Evolutionary conservation across 1,140 invertebrate species (phyloP).

Genomic region (Achroia grisella): DNA sequence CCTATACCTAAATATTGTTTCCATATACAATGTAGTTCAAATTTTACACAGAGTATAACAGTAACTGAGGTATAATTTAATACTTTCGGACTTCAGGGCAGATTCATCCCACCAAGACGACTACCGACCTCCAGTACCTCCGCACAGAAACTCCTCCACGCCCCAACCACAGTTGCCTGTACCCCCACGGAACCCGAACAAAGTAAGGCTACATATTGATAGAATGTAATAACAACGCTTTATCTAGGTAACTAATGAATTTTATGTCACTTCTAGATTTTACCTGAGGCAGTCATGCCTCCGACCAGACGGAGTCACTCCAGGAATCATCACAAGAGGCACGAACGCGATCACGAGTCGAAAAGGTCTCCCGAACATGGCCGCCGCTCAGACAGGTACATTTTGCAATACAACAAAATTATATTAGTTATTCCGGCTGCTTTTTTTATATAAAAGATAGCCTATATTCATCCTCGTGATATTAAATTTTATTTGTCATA

Average conservation of each 20-base stretch:
- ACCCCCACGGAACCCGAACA: slow-evolving; percentile 49
- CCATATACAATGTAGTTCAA: neutral
- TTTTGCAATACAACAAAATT: too few species aligned
- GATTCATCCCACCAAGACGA: slow-evolving; percentile 71
- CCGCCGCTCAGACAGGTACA: slow-evolving; percentile 50
- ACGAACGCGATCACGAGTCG: slow-evolving; percentile 48
- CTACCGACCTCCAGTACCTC: slow-evolving; percentile 89
- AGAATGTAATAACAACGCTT: too few species aligned
- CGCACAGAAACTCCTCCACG: slow-evolving; percentile 83
- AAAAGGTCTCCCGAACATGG: slow-evolving; percentile 54
- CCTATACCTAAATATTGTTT: slow-evolving; percentile 5
- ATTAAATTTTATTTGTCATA: too few species aligned
- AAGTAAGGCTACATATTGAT: slow-evolving; percentile 30
- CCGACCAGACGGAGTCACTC: slow-evolving; percentile 65
- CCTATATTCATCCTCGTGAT: too few species aligned
- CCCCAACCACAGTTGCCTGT: slow-evolving; percentile 48
- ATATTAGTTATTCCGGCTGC: too few species aligned
- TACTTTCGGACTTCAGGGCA: slow-evolving; percentile 32
- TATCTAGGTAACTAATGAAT: neutral
- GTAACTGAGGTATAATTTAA: slow-evolving; percentile 41
- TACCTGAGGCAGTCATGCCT: slow-evolving; percentile 72
- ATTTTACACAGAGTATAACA: too few species aligned
- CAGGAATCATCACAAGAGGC: slow-evolving; percentile 63
- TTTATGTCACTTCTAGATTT: slow-evolving; percentile 39
- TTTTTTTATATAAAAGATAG: too few species aligned